These are phyloP conservation scores for Phyllopteryx taeniolatus DNA, from an alignment of 2,113 vertebrate species.

Conservation along the genomic window DNA sequence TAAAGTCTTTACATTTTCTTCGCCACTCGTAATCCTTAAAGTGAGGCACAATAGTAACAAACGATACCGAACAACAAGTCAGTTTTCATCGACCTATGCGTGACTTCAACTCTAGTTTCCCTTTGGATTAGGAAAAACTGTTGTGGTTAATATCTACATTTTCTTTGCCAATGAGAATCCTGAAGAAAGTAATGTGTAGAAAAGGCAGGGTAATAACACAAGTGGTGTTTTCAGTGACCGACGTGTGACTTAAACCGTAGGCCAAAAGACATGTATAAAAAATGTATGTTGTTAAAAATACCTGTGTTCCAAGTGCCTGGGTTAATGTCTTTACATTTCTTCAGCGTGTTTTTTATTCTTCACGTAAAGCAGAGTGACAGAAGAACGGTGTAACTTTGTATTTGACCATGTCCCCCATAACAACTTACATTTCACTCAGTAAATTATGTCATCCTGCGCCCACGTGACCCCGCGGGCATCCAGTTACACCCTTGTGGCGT, in stretches of 20 bases:
- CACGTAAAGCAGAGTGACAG: slow-evolving; percentile 3
- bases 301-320: slow-evolving; percentile 6
- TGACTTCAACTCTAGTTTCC: too few species aligned
- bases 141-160: neutral
- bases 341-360: slow-evolving; percentile 12
- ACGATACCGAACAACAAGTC: too few species aligned
- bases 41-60: too few species aligned
- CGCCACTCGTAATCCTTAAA: too few species aligned
- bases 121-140: neutral
- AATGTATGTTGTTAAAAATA: neutral
- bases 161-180: neutral
- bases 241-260: neutral
- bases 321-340: slow-evolving; percentile 28
- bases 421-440: slow-evolving; percentile 49
- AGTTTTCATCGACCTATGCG: too few species aligned
- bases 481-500: slow-evolving; percentile 60
- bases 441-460: slow-evolving; percentile 60
- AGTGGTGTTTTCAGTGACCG: neutral
- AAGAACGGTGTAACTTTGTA: slow-evolving; percentile 21
- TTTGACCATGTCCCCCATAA: slow-evolving; percentile 52
- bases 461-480: slow-evolving; percentile 47
- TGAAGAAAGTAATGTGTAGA: neutral
- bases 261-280: neutral
- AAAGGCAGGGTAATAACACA: neutral
- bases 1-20: too few species aligned